Evolutionary conservation across 2,113 vertebrate species (phyloP), one percentile per base, ranked within the genome.

Genomic region (zebrafish (Danio rerio)): DNA sequence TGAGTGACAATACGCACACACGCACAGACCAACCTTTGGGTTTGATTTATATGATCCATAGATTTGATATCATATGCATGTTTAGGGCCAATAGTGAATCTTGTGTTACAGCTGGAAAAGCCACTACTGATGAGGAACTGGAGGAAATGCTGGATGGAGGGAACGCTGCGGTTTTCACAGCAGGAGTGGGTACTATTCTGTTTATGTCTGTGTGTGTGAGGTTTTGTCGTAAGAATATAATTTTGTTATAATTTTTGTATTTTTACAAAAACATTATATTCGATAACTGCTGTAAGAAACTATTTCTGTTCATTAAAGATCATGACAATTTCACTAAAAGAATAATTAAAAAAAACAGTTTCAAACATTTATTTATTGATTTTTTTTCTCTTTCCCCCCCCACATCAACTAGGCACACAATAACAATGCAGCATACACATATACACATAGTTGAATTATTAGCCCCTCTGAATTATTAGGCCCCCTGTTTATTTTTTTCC

Each of bases 91-190:
- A 8, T 75, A 12, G 74, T 59, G 21, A 5, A 31, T 40, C 7
- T 45, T 72, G 16, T 85, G 6, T 45, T 43, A 47, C 84, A 98
- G 97, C 97, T 0, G 97, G 97, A 20, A 98, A 97, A 91, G 92
- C 94, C 75, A 98, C 96, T 0, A 98, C 97, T 0, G 96, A 98
- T 0, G 96, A 96, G 53, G 96, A 98, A 80, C 92, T 98, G 88
- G 97, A 99, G 75, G 96, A 97, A 91, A 98, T 98, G 97, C 80
- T 98, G 89, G 97, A 99, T 88, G 97, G 96, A 0, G 97, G 96
- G 3, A 98, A 97, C 84, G 92, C 96, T 0, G 93, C 95, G 72
- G 97, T 98, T 77, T 98, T 98, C 89, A 95, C 93, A 80, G 95
- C 97, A 0, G 97, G 97, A 93, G 97, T 98, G 85, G 93, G 94